phyloP scores from a whole-genome alignment of 2,888 invertebrate genomes.

The Esperia sulphurella region DNA sequence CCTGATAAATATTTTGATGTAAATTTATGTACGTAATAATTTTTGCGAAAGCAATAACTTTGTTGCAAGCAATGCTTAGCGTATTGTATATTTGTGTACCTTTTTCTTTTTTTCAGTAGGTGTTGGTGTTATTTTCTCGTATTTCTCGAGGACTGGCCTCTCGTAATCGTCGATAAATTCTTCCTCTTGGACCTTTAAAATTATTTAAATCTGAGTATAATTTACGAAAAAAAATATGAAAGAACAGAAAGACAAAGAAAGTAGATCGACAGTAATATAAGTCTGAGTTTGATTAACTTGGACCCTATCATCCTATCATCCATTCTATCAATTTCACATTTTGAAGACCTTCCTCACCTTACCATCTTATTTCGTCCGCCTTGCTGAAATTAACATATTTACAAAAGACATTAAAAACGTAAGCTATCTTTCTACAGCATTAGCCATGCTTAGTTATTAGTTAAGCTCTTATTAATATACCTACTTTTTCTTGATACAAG shows the following conservation, averaged over 20 bases:
- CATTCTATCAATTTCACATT: not conserved
- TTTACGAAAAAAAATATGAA: not conserved
- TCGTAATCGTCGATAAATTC: constrained; percentile 85
- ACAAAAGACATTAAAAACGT: constrained; percentile 33
- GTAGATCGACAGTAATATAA: not conserved
- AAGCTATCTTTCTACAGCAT: constrained; percentile 33
- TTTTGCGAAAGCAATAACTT: constrained; percentile 9
- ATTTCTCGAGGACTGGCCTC: constrained; percentile 85
- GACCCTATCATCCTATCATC: too few relatives aligned
- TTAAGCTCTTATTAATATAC: constrained; percentile 19
- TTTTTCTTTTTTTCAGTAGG: constrained; percentile 73
- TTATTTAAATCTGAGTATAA: constrained; percentile 26
- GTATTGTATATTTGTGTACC: constrained; percentile 44
- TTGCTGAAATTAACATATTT: constrained; percentile 13
- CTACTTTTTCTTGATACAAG: constrained; percentile 14
- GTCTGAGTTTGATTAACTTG: too few relatives aligned
- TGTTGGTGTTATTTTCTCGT: constrained; percentile 79
- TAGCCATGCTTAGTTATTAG: constrained; percentile 35
- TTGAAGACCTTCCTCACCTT: too few relatives aligned
- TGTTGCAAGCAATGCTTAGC: constrained; percentile 6
- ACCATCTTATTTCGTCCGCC: constrained; percentile 1
- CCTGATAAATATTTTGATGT: constrained; percentile 20
- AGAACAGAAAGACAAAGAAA: constrained; percentile 6
- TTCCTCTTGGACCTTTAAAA: constrained; percentile 63
- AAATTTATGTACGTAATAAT: not conserved